phyloP scores from a whole-genome alignment of 1,140 invertebrate species.

The Eupristina koningsbergeri region DNA sequence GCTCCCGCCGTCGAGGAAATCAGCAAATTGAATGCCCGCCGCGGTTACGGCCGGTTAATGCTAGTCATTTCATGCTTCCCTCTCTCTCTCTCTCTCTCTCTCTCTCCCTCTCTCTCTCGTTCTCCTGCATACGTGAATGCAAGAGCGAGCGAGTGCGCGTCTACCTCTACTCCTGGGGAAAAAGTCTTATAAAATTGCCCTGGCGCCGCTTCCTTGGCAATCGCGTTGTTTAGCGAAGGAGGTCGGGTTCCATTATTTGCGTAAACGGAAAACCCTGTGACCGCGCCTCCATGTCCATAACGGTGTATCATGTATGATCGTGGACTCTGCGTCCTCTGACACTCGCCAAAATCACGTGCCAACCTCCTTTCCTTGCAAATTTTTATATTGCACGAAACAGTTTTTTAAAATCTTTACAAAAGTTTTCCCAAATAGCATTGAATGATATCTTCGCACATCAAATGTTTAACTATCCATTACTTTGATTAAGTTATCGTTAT shows the following conservation, averaged over 20 bases:
- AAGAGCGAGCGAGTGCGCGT: background rate
- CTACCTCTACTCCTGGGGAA: conserved; percentile 25
- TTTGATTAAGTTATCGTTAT: too few species aligned
- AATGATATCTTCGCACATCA: too few species aligned
- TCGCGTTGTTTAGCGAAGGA: conserved; percentile 28
- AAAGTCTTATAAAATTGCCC: conserved; percentile 22
- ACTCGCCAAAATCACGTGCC: background rate
- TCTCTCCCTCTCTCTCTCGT: background rate
- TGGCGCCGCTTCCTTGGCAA: conserved; percentile 13
- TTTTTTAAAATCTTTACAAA: too few species aligned
- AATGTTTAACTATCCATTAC: too few species aligned
- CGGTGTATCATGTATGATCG: background rate
- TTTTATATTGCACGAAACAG: too few species aligned
- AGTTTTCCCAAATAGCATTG: too few species aligned
- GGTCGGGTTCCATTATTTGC: conserved; percentile 36
- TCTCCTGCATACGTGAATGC: background rate
- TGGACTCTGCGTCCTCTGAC: background rate
- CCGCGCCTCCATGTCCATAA: conserved; percentile 19
- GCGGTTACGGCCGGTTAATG: conserved; percentile 45
- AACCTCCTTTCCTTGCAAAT: background rate
- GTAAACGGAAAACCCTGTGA: background rate
- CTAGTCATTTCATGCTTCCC: conserved; percentile 40
- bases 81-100: conserved; percentile 1
- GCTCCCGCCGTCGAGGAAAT: conserved; percentile 38
- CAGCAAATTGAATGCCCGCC: conserved; percentile 47